Conservation (phyloP, 2,888 invertebrate genomes). For the Selenia dentaria region DNA sequence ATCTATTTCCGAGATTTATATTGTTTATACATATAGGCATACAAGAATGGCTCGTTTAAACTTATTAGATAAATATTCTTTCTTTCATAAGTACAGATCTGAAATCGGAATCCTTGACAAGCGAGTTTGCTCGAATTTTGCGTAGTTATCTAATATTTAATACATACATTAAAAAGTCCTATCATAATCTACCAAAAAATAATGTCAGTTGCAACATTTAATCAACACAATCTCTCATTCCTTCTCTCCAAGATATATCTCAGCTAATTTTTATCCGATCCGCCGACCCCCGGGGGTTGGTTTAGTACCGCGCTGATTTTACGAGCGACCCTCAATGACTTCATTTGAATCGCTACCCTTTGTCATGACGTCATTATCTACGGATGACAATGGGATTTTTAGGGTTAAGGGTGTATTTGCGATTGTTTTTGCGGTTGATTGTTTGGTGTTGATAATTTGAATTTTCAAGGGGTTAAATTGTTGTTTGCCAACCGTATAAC, state of each 20-base stretch:
- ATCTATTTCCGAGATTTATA: no score
- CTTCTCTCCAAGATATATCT: not conserved
- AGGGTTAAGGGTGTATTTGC: not conserved
- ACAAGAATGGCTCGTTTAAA: no score
- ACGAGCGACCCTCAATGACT: constrained; percentile 37
- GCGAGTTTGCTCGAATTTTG: no score
- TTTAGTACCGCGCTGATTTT: constrained; percentile 12
- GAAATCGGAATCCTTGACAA: no score
- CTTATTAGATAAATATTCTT: no score
- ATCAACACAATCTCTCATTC: not conserved
- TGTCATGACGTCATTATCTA: constrained; percentile 33
- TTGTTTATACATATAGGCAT: no score
- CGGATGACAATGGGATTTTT: constrained; percentile 10
- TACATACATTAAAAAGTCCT: no score
- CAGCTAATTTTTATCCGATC: constrained; percentile 30
- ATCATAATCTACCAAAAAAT: no score
- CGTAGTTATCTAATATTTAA: no score
- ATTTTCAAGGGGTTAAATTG: not conserved
- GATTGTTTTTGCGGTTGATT: constrained; percentile 2
- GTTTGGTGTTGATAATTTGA: constrained; percentile 1
- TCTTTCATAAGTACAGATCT: no score
- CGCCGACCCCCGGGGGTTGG: constrained; percentile 1
- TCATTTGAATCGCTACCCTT: constrained; percentile 42
- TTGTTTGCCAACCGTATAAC: no score
- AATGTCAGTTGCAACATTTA: no score